A percentile compares a stretch with the other conserved stretches of the same genome.
Conservation (phyloP, 2,113 vertebrate species). For the Ammodytes marinus region DNA sequence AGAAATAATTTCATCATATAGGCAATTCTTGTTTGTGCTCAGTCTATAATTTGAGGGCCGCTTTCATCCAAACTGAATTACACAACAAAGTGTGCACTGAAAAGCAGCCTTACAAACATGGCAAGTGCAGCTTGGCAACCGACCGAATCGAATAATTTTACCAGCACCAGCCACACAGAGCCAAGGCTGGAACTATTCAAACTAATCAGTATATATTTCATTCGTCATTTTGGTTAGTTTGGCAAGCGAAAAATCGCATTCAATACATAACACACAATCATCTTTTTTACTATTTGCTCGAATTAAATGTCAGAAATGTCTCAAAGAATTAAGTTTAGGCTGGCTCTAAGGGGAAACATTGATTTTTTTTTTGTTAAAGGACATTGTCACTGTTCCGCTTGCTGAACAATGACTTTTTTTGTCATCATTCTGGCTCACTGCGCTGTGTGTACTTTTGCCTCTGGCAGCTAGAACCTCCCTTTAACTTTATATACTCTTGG, state of each 20-base stretch:
- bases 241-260: conserved; percentile 23
- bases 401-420: conserved; percentile 31
- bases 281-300: background rate
- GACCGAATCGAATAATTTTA: conserved; percentile 30
- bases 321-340: background rate
- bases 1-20: conserved; percentile 64
- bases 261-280: conserved; percentile 30
- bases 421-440: conserved; percentile 27
- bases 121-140: conserved; percentile 47
- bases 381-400: conserved; percentile 31
- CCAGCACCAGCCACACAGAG: background rate
- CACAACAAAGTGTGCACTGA: conserved; percentile 50
- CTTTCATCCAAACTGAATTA: conserved; percentile 68
- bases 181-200: conserved; percentile 11
- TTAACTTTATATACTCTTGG: conserved; percentile 15
- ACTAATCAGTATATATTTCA: conserved; percentile 32
- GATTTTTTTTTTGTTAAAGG: conserved; percentile 7
- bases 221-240: conserved; percentile 15
- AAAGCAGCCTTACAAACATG: conserved; percentile 43
- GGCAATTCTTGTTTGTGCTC: conserved; percentile 54
- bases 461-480: conserved; percentile 31
- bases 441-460: conserved; percentile 35
- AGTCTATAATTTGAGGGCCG: conserved; percentile 65
- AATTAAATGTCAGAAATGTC: conserved; percentile 13
- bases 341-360: background rate